These are phyloP conservation scores for Thrips palmi DNA, from an alignment of 1,140 invertebrate genomes.

Conservation along the genomic window DNA sequence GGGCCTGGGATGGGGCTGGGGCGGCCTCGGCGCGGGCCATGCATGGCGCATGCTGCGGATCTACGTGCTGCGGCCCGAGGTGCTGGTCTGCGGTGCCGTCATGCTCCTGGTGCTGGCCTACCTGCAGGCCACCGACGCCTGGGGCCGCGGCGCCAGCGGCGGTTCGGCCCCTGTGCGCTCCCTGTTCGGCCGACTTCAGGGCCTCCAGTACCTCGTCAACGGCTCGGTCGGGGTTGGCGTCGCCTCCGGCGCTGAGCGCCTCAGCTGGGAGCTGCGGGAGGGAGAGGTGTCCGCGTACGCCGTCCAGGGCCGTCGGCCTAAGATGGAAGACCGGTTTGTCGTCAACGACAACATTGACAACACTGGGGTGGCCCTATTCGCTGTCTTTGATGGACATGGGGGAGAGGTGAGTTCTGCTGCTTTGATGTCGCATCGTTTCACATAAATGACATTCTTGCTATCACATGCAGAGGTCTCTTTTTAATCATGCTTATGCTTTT, in stretches of 20 bases:
- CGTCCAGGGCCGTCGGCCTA: slow-evolving; percentile 66
- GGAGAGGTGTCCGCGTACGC: slow-evolving; percentile 66
- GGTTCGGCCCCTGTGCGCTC: slow-evolving; percentile 40
- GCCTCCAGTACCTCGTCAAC: slow-evolving; percentile 24
- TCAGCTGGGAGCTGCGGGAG: slow-evolving; percentile 58
- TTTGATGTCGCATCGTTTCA: background rate
- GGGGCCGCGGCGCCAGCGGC: slow-evolving; percentile 52
- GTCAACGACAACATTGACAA: slow-evolving; percentile 56
- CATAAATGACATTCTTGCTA: background rate
- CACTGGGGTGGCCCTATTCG: slow-evolving; percentile 65
- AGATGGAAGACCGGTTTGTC: slow-evolving; percentile 87
- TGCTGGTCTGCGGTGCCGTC: slow-evolving; percentile 41
- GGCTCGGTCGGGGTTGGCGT: slow-evolving; percentile 22
- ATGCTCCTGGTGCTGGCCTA: slow-evolving; percentile 50
- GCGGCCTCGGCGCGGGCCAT: slow-evolving; percentile 33
- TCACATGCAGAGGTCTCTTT: slow-evolving; percentile 10
- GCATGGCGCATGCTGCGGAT: slow-evolving; percentile 51
- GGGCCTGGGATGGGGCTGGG: slow-evolving; percentile 36
- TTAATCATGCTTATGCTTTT: slow-evolving; percentile 15
- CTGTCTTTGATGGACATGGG: slow-evolving; percentile 88
- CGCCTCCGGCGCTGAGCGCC: slow-evolving; percentile 30
- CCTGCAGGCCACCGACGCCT: slow-evolving; percentile 57
- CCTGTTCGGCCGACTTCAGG: slow-evolving; percentile 29
- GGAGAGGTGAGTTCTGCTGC: slow-evolving; percentile 43
- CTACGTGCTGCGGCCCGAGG: slow-evolving; percentile 57